These are phyloP conservation scores for Fulmarus glacialis DNA, from an alignment of 2,113 vertebrate species.

Conservation along the genomic window DNA sequence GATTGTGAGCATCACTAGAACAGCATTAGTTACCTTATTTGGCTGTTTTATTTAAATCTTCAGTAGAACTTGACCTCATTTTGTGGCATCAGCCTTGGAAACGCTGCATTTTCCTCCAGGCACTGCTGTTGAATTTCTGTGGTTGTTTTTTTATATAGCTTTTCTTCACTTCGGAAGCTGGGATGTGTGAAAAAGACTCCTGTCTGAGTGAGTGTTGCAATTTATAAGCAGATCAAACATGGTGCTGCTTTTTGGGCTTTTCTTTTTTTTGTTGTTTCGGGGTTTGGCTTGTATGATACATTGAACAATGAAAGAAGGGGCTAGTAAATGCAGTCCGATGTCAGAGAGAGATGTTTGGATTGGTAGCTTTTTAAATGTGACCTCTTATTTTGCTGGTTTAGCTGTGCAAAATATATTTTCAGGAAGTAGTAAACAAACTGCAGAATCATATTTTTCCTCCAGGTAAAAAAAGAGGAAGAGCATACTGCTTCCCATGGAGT, in stretches of 20 bases:
- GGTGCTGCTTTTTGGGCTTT: neutral
- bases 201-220: conserved; percentile 38
- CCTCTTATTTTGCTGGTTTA: neutral
- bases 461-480: neutral
- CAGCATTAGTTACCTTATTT: neutral
- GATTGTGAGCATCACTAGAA: neutral
- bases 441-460: conserved; percentile 37
- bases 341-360: conserved; percentile 20
- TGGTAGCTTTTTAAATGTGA: neutral
- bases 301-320: neutral
- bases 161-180: conserved; percentile 41
- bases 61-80: conserved; percentile 49
- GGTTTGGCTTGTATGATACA: neutral
- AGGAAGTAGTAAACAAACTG: conserved; percentile 28
- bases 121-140: neutral
- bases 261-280: neutral
- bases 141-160: neutral
- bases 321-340: neutral
- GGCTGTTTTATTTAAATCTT: neutral
- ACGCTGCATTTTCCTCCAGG: neutral
- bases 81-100: conserved; percentile 38
- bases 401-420: conserved; percentile 7
- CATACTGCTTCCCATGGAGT: neutral
- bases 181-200: conserved; percentile 29
- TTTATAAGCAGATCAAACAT: neutral